Evolutionary conservation across 2,113 vertebrate species (phyloP).

Genomic region (Genyomyrus donnyi): DNA sequence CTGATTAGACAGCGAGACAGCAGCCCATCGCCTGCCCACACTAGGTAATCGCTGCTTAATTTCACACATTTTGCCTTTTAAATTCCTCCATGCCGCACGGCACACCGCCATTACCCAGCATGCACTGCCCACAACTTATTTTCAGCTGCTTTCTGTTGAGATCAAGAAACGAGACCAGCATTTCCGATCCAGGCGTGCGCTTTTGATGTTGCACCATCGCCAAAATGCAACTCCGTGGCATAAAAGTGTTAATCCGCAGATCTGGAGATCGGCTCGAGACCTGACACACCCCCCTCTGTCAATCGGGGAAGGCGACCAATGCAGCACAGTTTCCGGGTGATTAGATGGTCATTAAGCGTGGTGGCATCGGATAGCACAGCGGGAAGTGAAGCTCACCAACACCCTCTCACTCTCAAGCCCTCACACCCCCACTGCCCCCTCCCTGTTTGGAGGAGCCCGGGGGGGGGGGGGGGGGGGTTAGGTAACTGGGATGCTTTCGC

Average conservation of each 20-base stretch:
- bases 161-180: neutral
- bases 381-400: conserved; percentile 27
- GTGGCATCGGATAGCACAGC: conserved; percentile 28
- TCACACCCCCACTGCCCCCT: neutral
- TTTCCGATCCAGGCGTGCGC: neutral
- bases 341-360: conserved; percentile 29
- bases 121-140: conserved; percentile 28
- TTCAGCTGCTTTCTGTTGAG: conserved; percentile 35
- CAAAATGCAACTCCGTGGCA: neutral
- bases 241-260: neutral
- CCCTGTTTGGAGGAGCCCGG: neutral
- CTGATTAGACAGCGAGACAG: conserved; percentile 46
- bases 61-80: conserved; percentile 53
- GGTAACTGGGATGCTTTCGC: no score
- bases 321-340: neutral
- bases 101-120: conserved; percentile 43
- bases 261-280: neutral
- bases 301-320: neutral
- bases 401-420: neutral
- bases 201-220: neutral
- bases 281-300: neutral
- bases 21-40: conserved; percentile 49
- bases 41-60: conserved; percentile 50
- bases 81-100: conserved; percentile 49
- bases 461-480: neutral